Evolutionary conservation across 2,888 invertebrate species (phyloP).

Genomic region (Atrina japonica): DNA sequence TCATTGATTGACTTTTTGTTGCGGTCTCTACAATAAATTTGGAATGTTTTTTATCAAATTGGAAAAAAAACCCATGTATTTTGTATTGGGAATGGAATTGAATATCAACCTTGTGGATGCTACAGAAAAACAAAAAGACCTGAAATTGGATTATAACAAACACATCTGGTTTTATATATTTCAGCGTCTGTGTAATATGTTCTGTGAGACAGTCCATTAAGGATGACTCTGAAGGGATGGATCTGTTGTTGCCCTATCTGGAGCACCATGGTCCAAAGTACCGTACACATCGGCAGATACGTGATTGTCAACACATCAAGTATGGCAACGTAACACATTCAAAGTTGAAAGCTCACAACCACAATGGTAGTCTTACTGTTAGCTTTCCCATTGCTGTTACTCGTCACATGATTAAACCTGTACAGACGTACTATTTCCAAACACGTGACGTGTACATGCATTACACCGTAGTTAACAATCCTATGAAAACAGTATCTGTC

Average conservation of each 20-base stretch:
- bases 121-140: too few species aligned
- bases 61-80: too few species aligned
- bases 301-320: constrained; percentile 69
- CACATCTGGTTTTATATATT: background rate
- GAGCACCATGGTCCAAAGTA: constrained; percentile 61
- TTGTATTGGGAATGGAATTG: too few species aligned
- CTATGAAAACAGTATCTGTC: constrained; percentile 75
- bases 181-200: constrained; percentile 20
- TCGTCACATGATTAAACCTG: constrained; percentile 51
- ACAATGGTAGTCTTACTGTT: constrained; percentile 22
- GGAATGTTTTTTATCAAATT: too few species aligned
- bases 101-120: too few species aligned
- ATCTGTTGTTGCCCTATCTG: constrained; percentile 37
- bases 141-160: background rate
- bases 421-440: constrained; percentile 42
- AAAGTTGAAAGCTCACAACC: constrained; percentile 44
- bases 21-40: too few species aligned
- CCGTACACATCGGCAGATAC: constrained; percentile 59
- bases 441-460: constrained; percentile 52
- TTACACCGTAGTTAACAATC: constrained; percentile 70
- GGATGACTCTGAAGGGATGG: constrained; percentile 1
- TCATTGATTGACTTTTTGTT: too few species aligned
- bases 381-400: constrained; percentile 56
- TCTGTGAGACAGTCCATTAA: background rate
- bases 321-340: constrained; percentile 72